Conservation (phyloP, 1,140 invertebrate genomes). For the Drosophila gunungcola region DNA sequence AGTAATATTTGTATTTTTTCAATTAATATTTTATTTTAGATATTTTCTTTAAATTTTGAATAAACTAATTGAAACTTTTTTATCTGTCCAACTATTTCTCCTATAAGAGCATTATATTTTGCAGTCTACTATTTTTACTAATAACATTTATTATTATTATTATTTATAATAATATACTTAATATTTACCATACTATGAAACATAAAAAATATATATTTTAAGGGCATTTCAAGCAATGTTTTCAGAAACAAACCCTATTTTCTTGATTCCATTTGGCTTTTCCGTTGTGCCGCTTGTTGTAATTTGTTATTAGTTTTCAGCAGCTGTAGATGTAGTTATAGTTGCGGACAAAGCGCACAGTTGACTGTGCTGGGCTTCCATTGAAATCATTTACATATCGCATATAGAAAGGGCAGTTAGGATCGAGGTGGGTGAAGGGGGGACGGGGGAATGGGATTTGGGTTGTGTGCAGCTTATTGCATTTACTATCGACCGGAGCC, state of each 20-base stretch:
- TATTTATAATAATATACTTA: too few relatives aligned
- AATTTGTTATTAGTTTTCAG: slow-evolving; percentile 80
- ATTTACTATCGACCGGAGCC: slow-evolving; percentile 68
- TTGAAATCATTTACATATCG: slow-evolving; percentile 82
- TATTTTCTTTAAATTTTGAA: too few relatives aligned
- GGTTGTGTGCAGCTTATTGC: slow-evolving; percentile 66
- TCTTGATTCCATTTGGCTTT: slow-evolving; percentile 44
- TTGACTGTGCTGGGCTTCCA: slow-evolving; percentile 55
- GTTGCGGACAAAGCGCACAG: slow-evolving; percentile 33
- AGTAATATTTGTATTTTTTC: too few relatives aligned
- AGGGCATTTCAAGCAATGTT: slow-evolving; percentile 4
- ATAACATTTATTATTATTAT: too few relatives aligned
- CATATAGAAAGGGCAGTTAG: slow-evolving; percentile 23
- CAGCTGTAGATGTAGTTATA: slow-evolving; percentile 35
- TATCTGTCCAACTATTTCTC: too few relatives aligned
- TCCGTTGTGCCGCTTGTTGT: slow-evolving; percentile 56
- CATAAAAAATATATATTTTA: not conserved
- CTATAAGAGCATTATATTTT: too few relatives aligned
- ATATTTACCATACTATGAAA: not conserved
- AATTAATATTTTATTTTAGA: too few relatives aligned
- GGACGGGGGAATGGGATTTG: not conserved
- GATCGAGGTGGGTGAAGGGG: not conserved
- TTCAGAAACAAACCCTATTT: not conserved
- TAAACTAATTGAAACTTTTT: too few relatives aligned
- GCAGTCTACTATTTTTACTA: too few relatives aligned